Conservation (phyloP, 2,888 invertebrate genomes). For the Drosophila silvestris region DNA sequence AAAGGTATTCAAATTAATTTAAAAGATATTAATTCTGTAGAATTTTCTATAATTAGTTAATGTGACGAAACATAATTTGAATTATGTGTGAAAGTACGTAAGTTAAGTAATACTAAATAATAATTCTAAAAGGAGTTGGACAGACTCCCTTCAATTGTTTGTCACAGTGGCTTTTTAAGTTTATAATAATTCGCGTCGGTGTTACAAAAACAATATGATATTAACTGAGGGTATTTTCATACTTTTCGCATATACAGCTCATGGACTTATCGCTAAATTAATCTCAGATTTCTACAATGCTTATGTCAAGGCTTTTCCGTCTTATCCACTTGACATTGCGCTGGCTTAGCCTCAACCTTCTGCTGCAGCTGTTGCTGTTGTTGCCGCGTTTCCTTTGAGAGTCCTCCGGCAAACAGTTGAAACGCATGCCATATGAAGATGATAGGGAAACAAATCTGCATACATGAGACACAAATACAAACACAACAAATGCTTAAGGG, state of each 20-base stretch:
- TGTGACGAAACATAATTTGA: not conserved
- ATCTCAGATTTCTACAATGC: slow-evolving; percentile 29
- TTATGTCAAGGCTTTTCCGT: slow-evolving; percentile 15
- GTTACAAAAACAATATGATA: slow-evolving; percentile 10
- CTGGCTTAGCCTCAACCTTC: slow-evolving; percentile 7
- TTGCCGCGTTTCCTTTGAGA: not conserved
- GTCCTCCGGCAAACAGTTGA: slow-evolving; percentile 34
- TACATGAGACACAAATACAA: slow-evolving; percentile 39
- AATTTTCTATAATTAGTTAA: not conserved
- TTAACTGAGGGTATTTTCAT: slow-evolving; percentile 15
- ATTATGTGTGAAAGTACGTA: not conserved
- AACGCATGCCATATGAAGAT: slow-evolving; percentile 34
- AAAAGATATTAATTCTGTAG: not conserved
- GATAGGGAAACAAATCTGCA: slow-evolving; percentile 67
- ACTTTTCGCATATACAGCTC: slow-evolving; percentile 20
- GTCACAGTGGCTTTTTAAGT: not conserved
- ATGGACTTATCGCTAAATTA: slow-evolving; percentile 38
- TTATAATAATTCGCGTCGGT: not conserved
- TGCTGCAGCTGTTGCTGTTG: not conserved
- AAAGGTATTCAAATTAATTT: not conserved
- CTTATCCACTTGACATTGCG: slow-evolving; percentile 45
- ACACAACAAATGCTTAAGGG: slow-evolving; percentile 23
- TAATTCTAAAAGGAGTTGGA: too few species aligned
- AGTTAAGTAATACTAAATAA: not conserved
- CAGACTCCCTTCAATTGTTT: not conserved